These are phyloP conservation scores for Dendropsophus ebraccatus DNA, from an alignment of 2,113 vertebrate species.

Conservation along the genomic window DNA sequence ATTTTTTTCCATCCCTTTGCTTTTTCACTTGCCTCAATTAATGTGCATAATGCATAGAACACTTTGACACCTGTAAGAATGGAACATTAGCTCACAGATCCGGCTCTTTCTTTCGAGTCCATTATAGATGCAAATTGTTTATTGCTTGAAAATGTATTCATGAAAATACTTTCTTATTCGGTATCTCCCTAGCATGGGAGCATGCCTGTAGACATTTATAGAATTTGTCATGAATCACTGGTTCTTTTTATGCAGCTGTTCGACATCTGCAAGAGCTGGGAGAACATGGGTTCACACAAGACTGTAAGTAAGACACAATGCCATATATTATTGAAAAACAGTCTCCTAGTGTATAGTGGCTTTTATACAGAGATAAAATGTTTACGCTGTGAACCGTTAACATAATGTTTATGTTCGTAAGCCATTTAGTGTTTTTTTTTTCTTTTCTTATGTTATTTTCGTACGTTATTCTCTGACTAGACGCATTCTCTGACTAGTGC, in stretches of 20 bases:
- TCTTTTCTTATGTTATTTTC: no score
- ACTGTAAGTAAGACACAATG: conserved; percentile 25
- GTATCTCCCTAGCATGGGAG: conserved; percentile 50
- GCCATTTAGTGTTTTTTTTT: not conserved
- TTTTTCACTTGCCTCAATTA: conserved; percentile 65
- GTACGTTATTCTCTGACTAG: not conserved
- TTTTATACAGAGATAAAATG: conserved; percentile 17
- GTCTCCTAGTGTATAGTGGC: not conserved
- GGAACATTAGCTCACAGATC: conserved; percentile 53
- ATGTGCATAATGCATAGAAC: conserved; percentile 63
- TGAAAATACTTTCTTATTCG: conserved; percentile 64
- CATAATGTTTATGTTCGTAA: not conserved
- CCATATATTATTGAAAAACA: conserved; percentile 19
- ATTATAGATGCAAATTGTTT: conserved; percentile 63
- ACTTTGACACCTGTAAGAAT: conserved; percentile 64
- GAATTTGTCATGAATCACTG: conserved; percentile 64
- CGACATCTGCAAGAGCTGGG: conserved; percentile 51
- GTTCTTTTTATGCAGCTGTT: conserved; percentile 61
- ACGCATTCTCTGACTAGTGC: not conserved
- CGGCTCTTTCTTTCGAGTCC: conserved; percentile 57
- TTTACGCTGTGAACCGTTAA: not conserved
- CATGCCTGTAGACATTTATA: conserved; percentile 55
- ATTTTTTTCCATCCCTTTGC: conserved; percentile 58
- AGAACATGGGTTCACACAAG: conserved; percentile 26
- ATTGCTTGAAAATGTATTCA: conserved; percentile 61